Base-by-base conservation (phyloP, 2,888 invertebrate genomes). In the Trisateles emortualis region DNA sequence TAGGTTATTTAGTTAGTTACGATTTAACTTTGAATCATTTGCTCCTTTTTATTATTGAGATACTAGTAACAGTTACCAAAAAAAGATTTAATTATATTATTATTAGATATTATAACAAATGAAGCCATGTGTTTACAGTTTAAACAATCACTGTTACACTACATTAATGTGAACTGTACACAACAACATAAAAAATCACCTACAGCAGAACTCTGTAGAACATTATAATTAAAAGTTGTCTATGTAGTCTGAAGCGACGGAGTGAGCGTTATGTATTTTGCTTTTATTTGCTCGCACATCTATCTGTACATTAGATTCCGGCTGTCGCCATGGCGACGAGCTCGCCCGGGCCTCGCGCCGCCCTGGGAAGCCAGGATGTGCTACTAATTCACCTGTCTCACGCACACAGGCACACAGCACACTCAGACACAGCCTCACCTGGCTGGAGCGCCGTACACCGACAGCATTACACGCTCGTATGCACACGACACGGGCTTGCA, bases 271-370 rank as follows among this genome's bases (percentile, higher is more conserved):
- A 58, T 69, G 65, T 75, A 70, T 76, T 69, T 78, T 73, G 68
- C 72, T 81, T 79, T 78, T 81, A 81, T 83, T 83, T 81, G 74
- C 64, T 70, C 68, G 54, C 72, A 8, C 26, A 64, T 76, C 74
- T 79, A 62, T 63, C 54, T 68, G 60, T 75, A 79, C 82, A 83
- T 84, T 78, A 79, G 78, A 82, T 78, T 76, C 81, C 74, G 80
- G 81, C 76, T 80, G 88, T 89, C 80, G 77, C 81, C 78, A 88
- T 88, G 83, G 78, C 79, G 76, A 90, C 88, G 81, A 79, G 83
- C 83, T 81, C 82, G 79, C 79, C 83, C 83, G 83, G 84, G 80
- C 54, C 76, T 63, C 72, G 60, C 52, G 76, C 79, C 76, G 76
- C 78, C 79, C 82, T 67, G 76, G 77, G 72, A 70, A 77, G 72